phyloP scores from a whole-genome alignment of 2,888 invertebrate species.

The Kuschelorhynchus macadamiae region DNA sequence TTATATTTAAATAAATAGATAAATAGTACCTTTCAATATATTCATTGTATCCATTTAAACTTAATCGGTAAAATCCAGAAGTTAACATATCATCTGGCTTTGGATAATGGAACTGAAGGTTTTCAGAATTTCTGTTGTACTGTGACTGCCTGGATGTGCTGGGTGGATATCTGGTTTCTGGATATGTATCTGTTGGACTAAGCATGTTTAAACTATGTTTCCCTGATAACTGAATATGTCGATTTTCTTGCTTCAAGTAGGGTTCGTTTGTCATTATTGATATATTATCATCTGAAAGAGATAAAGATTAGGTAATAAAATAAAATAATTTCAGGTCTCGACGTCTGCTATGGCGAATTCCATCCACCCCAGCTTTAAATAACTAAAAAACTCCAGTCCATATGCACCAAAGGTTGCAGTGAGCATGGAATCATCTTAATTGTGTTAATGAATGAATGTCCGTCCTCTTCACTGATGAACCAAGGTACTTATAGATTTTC shows the following conservation, averaged over 20 bases:
- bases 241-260: slow-evolving; percentile 61
- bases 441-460: no score
- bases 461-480: no score
- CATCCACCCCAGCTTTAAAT: no score
- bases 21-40: slow-evolving; percentile 63
- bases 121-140: slow-evolving; percentile 61
- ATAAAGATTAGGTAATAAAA: slow-evolving; percentile 5
- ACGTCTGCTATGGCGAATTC: no score
- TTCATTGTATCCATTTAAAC: slow-evolving; percentile 64
- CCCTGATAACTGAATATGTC: slow-evolving; percentile 63
- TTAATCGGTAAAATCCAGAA: slow-evolving; percentile 62
- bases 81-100: slow-evolving; percentile 63
- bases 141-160: slow-evolving; percentile 56
- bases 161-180: slow-evolving; percentile 54
- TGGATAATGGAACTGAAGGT: slow-evolving; percentile 53
- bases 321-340: no score
- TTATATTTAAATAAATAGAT: background rate
- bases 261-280: slow-evolving; percentile 63
- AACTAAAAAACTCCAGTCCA: no score
- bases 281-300: slow-evolving; percentile 61
- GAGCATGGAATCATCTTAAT: no score
- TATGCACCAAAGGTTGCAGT: no score
- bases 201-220: slow-evolving; percentile 55
- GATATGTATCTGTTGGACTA: slow-evolving; percentile 54
- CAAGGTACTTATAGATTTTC: no score